These are phyloP conservation scores for Drosophila buzzatii DNA, from an alignment of 2,888 invertebrate species.

Conservation along the genomic window DNA sequence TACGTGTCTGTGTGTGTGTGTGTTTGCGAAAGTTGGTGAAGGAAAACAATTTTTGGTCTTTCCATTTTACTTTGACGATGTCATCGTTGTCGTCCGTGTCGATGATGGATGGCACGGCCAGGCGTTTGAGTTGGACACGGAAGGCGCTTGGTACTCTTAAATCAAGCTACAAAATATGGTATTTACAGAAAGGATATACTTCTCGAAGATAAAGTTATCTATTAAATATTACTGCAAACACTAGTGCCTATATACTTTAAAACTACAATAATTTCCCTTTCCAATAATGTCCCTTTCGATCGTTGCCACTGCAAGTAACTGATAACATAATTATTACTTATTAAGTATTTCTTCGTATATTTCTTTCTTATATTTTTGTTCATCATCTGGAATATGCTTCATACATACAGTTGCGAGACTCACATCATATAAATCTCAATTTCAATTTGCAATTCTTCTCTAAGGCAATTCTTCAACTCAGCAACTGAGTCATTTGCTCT, in stretches of 20 bases:
- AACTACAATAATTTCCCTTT: too few relatives aligned
- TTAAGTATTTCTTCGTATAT: too few relatives aligned
- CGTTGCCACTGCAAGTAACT: too few relatives aligned
- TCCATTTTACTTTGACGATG: conserved; percentile 26
- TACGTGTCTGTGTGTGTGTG: background rate
- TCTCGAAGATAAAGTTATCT: background rate
- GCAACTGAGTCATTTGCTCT: background rate
- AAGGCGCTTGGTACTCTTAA: conserved; percentile 28
- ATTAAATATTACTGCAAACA: background rate
- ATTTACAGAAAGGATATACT: background rate
- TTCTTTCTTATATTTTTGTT: too few relatives aligned
- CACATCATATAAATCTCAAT: too few relatives aligned
- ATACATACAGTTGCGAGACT: too few relatives aligned
- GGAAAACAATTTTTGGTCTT: conserved; percentile 38
- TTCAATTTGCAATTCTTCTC: background rate
- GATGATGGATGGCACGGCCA: conserved; percentile 37
- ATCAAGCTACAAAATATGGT: conserved; percentile 11
- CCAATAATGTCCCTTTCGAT: too few relatives aligned
- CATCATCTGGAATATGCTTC: too few relatives aligned
- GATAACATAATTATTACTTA: too few relatives aligned
- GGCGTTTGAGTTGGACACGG: background rate
- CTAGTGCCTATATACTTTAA: too few relatives aligned
- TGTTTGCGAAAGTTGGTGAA: conserved; percentile 17
- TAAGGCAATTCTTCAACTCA: background rate
- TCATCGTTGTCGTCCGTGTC: conserved; percentile 12